Evolutionary conservation across 1,140 invertebrate genomes (phyloP).

Genomic region (Tigriopus japonicus): DNA sequence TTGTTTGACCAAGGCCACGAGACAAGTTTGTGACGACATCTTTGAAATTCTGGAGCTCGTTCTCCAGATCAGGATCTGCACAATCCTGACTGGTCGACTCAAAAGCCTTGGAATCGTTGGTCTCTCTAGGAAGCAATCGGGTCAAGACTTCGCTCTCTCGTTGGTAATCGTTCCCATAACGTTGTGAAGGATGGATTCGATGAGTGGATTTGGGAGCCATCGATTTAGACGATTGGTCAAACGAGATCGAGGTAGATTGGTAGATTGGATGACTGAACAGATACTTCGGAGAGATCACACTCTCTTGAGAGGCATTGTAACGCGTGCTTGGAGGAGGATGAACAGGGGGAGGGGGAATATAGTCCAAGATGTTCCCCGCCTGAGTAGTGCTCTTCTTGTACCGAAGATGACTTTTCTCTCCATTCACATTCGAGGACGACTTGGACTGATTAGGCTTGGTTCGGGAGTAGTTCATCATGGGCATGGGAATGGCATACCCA

Average conservation of each 20-base stretch:
- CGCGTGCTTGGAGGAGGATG: not conserved
- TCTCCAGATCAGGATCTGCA: no score
- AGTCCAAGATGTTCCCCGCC: not conserved
- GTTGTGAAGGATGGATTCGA: no score
- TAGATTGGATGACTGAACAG: conserved; percentile 4
- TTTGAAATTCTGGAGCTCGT: no score
- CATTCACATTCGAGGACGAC: not conserved
- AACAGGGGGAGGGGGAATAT: not conserved
- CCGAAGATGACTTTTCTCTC: not conserved
- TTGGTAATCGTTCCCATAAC: no score
- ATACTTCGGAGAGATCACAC: conserved; percentile 6
- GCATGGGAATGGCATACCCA: not conserved
- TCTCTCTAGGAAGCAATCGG: no score
- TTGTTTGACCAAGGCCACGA: no score
- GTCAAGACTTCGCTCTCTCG: no score
- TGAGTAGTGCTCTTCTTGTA: not conserved
- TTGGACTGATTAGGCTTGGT: not conserved
- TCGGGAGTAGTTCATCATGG: not conserved
- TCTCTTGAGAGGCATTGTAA: conserved; percentile 4
- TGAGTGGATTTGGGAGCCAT: no score
- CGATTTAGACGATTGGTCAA: no score
- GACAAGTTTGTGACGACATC: no score
- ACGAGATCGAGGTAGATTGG: not conserved
- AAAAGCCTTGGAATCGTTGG: no score
- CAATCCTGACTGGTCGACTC: no score